Conservation (phyloP, 2,113 vertebrate species). For the Meleagris gallopavo region DNA sequence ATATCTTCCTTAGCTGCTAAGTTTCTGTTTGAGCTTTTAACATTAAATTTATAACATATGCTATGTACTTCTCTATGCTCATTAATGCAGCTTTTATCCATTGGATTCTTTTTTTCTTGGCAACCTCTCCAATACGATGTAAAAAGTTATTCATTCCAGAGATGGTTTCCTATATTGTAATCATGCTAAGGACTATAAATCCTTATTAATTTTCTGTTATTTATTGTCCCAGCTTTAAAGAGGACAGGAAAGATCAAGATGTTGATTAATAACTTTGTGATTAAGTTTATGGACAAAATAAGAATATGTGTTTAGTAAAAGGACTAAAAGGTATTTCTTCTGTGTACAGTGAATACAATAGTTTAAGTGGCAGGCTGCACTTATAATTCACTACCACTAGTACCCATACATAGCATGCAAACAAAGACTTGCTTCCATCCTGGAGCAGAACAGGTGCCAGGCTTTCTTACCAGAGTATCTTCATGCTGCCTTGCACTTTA, state of each 20-base stretch:
- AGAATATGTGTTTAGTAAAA: neutral
- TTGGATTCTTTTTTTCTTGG: neutral
- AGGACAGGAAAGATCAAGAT: neutral
- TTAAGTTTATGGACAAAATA: neutral
- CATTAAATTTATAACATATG: neutral
- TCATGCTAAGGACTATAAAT: neutral
- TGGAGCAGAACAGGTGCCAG: neutral
- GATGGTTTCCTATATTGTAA: neutral
- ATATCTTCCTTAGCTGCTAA: neutral
- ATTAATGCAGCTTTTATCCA: neutral
- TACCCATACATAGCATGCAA: neutral
- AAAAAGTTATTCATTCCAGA: neutral
- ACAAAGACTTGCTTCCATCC: neutral
- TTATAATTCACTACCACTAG: neutral
- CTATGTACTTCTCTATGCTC: neutral
- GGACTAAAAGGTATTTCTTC: neutral
- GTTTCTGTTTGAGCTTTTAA: neutral
- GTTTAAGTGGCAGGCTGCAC: neutral
- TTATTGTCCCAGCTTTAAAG: neutral
- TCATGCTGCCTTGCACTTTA: neutral
- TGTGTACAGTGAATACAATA: neutral
- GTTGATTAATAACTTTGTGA: neutral
- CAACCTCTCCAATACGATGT: neutral
- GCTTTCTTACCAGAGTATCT: neutral
- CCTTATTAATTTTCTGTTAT: neutral